Percentiles rank a stretch among this genome's conserved stretches.
Evolutionary conservation across 1,140 invertebrate genomes (phyloP).

Genomic region (Cyphomyrmex costatus): DNA sequence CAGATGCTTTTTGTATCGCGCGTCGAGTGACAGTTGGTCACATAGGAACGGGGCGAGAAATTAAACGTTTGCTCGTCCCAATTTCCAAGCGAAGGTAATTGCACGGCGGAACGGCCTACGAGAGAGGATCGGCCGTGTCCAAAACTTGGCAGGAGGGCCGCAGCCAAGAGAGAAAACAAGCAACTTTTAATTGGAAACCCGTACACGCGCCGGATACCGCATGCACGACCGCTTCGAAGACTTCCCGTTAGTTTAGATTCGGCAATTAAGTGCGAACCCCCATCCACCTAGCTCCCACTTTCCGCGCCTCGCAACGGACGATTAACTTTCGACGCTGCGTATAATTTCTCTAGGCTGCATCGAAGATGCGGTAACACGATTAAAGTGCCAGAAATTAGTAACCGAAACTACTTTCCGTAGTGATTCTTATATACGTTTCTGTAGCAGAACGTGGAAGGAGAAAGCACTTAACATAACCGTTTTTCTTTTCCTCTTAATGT

Average conservation of each 20-base stretch:
- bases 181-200: slow-evolving; percentile 58
- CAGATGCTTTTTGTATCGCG: slow-evolving; percentile 28
- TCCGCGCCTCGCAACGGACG: neutral
- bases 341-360: neutral
- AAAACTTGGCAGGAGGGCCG: slow-evolving; percentile 20
- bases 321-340: slow-evolving; percentile 41
- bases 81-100: slow-evolving; percentile 63
- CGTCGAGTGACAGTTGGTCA: slow-evolving; percentile 35
- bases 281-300: neutral
- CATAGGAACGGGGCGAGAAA: slow-evolving; percentile 43
- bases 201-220: slow-evolving; percentile 45
- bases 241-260: slow-evolving; percentile 21
- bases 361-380: slow-evolving; percentile 1
- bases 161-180: slow-evolving; percentile 44
- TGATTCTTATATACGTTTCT: slow-evolving; percentile 16
- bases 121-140: slow-evolving; percentile 13
- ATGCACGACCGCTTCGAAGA: slow-evolving; percentile 20
- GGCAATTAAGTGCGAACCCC: slow-evolving; percentile 33
- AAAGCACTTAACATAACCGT: neutral
- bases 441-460: no score
- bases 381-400: neutral
- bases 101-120: slow-evolving; percentile 9
- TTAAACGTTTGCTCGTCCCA: slow-evolving; percentile 68
- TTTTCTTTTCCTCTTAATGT: neutral
- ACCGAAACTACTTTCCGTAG: neutral